phyloP scores from a whole-genome alignment of 1,140 invertebrate genomes.

The Drosophila arawakana region DNA sequence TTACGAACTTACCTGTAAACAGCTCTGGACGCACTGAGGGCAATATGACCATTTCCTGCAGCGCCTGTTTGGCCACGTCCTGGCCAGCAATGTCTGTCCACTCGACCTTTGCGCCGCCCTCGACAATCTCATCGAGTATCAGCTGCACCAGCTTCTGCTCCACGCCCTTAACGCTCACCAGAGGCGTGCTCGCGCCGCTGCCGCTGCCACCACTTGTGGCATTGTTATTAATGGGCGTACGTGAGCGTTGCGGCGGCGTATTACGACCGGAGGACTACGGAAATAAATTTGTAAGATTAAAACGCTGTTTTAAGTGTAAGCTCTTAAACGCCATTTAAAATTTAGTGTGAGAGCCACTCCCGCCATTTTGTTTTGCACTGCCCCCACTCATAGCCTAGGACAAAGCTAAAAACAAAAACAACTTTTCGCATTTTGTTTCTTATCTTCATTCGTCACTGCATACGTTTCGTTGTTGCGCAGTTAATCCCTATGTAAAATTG shows the following conservation, averaged over 20 bases:
- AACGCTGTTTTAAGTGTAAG: slow-evolving; percentile 1
- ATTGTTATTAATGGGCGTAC: slow-evolving; percentile 82
- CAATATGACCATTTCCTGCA: slow-evolving; percentile 98
- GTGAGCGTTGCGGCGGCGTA: slow-evolving; percentile 77
- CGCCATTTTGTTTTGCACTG: too few relatives aligned
- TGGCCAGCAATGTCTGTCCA: slow-evolving; percentile 98
- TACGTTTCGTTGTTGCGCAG: too few relatives aligned
- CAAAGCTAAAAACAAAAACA: too few relatives aligned
- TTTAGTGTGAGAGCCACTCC: too few relatives aligned
- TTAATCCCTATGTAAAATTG: too few relatives aligned
- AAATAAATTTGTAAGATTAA: not conserved
- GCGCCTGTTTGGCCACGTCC: slow-evolving; percentile 96
- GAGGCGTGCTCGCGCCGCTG: slow-evolving; percentile 84
- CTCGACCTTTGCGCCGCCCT: slow-evolving; percentile 91
- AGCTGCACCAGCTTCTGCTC: slow-evolving; percentile 96
- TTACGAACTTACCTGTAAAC: slow-evolving; percentile 91
- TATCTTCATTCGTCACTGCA: too few relatives aligned
- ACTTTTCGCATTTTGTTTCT: too few relatives aligned
- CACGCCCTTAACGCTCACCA: slow-evolving; percentile 88
- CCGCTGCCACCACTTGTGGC: slow-evolving; percentile 81
- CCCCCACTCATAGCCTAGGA: too few relatives aligned
- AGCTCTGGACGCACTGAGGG: slow-evolving; percentile 97
- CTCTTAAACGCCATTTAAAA: not conserved
- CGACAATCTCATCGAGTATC: slow-evolving; percentile 90
- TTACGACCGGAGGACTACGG: slow-evolving; percentile 85